Evolutionary conservation across 2,113 vertebrate species (phyloP), one percentile per base, ranked within the genome.

Genomic region (Pampusana beccarii): DNA sequence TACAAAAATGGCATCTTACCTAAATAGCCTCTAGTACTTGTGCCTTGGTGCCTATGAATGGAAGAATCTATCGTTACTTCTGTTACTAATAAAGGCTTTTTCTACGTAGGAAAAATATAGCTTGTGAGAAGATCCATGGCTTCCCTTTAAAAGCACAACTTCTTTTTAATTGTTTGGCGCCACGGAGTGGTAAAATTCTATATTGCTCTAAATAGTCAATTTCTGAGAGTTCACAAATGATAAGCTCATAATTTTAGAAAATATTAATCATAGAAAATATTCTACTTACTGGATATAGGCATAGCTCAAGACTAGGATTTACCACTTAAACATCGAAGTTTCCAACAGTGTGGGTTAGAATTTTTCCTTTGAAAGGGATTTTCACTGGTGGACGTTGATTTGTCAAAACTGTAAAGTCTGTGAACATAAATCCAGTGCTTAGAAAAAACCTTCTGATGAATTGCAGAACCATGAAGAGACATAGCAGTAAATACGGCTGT

Each of bases 81-180:
- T 31, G 10, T 75, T 88, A 40, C 17, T 71, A 54, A 21, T 31
- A 57, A 84, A 61, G 24, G n/a, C 42, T 69, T 93, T 82, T 95
- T 69, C 29, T 56, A 12, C 6, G 8, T 26, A 21, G 38, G 31
- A 73, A 48, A 80, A 60, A 36, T 14, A 42, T 0, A 0, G n/a
- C 8, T 73, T 48, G 20, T 28, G 38, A 64, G n/a, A 38, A 62
- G 11, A 10, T 79, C 24, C 4, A 11, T 24, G 25, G 21, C 56
- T 80, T 87, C 34, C 18, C 31, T 62, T 75, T 44, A 74, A 61
- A 72, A 67, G 29, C 53, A 78, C 58, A 67, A 57, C 3, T 25
- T 75, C 93, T 96, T 95, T 92, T 62, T 93, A 86, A 91, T 93
- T 93, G 87, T 97, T 87, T 97, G 95, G 93, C 92, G 95, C 97